Evolutionary conservation across 2,888 invertebrate species (phyloP).

Genomic region (Trilocha varians): DNA sequence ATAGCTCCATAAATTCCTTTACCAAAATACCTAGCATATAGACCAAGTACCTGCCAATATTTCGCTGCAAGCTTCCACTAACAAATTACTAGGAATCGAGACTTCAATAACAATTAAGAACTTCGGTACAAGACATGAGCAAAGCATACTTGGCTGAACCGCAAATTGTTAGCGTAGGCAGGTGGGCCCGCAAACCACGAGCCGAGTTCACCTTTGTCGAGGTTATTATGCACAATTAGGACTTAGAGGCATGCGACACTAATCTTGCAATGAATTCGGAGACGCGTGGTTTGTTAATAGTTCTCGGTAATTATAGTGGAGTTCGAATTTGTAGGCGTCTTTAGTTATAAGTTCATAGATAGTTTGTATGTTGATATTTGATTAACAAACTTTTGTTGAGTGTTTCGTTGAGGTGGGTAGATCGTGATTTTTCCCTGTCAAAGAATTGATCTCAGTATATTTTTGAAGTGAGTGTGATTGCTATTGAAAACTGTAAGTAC

Average conservation of each 20-base stretch:
- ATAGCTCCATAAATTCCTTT: no score
- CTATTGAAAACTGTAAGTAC: no score
- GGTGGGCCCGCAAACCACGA: conserved; percentile 39
- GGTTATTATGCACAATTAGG: conserved; percentile 64
- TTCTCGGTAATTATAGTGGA: conserved; percentile 28
- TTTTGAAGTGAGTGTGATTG: no score
- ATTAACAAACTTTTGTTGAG: no score
- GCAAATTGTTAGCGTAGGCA: conserved; percentile 53
- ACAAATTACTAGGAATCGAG: background rate
- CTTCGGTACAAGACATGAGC: conserved; percentile 13
- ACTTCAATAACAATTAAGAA: background rate
- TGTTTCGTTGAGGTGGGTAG: no score
- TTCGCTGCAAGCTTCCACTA: background rate
- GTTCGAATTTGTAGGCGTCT: conserved; percentile 5
- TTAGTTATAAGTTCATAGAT: no score
- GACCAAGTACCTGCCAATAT: background rate
- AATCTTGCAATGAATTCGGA: conserved; percentile 49
- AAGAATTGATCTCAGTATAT: no score
- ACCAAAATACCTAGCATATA: no score
- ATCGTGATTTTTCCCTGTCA: no score
- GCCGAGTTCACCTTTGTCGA: conserved; percentile 44
- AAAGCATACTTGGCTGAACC: conserved; percentile 37
- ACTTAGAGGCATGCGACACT: conserved; percentile 45
- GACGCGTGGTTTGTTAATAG: conserved; percentile 30
- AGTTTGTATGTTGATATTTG: no score